phyloP scores from a whole-genome alignment of 2,888 invertebrate species.

The Andrena praecox region DNA sequence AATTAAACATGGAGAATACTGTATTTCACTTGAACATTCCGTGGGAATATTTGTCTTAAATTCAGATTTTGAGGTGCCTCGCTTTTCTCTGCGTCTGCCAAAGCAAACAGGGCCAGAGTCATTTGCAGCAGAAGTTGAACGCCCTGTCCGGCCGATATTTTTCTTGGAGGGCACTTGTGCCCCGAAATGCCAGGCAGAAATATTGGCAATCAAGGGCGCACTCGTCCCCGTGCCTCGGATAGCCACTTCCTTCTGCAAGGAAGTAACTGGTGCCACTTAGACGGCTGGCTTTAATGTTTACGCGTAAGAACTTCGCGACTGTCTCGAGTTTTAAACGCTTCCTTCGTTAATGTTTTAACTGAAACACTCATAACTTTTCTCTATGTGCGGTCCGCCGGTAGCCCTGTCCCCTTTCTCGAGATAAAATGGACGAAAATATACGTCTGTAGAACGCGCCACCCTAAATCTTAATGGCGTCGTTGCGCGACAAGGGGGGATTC shows the following conservation, averaged over 20 bases:
- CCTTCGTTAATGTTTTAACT: conserved; percentile 78
- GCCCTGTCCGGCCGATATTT: conserved; percentile 48
- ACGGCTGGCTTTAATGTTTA: conserved; percentile 78
- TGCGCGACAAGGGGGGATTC: conserved; percentile 25
- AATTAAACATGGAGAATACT: too few species aligned
- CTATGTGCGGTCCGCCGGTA: conserved; percentile 51
- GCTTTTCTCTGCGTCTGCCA: not conserved
- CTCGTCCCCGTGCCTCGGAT: conserved; percentile 39
- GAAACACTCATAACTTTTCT: conserved; percentile 75
- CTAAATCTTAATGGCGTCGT: conserved; percentile 57
- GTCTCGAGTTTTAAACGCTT: conserved; percentile 72
- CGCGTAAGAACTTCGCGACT: conserved; percentile 74
- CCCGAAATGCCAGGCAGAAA: conserved; percentile 56
- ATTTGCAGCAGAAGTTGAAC: conserved; percentile 25
- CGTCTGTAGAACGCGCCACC: conserved; percentile 28
- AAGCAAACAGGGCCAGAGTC: conserved; percentile 15
- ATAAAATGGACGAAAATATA: conserved; percentile 62
- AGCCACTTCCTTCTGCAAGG: conserved; percentile 65
- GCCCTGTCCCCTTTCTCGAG: conserved; percentile 20
- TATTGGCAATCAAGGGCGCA: conserved; percentile 64
- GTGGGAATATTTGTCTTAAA: not conserved
- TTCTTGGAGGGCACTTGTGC: conserved; percentile 41
- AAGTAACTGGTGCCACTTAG: conserved; percentile 77
- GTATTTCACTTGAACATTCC: too few species aligned
- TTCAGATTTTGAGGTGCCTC: not conserved